Evolutionary conservation across 2,113 vertebrate genomes (phyloP).

Genomic region (Delphinus delphis): DNA sequence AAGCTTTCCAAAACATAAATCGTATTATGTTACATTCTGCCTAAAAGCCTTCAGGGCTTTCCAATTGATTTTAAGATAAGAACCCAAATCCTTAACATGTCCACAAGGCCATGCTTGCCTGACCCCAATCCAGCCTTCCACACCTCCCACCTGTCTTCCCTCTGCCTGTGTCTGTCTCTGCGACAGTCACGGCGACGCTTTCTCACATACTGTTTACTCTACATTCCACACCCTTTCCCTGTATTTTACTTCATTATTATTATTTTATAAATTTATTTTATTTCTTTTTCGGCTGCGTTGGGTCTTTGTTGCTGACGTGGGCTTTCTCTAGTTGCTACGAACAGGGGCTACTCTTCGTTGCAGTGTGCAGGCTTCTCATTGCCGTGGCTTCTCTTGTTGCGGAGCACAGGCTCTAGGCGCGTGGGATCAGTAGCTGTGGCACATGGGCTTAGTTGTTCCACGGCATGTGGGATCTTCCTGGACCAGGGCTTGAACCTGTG

Average conservation of each 20-base stretch:
- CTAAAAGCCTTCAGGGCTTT: background rate
- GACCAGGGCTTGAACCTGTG: no score
- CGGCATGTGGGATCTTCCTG: no score
- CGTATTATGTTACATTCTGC: background rate
- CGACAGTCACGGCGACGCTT: background rate
- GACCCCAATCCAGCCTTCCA: background rate
- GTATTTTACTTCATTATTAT: background rate
- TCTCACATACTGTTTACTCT: background rate
- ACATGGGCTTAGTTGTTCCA: no score
- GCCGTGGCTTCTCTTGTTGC: no score
- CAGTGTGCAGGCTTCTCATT: no score
- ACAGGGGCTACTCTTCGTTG: no score
- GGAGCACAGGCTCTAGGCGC: no score
- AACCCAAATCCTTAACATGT: background rate
- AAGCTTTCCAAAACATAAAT: background rate
- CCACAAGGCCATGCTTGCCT: background rate
- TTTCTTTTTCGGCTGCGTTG: no score
- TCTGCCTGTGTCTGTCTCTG: background rate
- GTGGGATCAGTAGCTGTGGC: no score
- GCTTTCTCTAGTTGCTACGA: no score
- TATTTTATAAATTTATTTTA: no score
- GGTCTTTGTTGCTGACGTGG: no score
- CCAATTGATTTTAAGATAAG: background rate
- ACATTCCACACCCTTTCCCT: background rate
- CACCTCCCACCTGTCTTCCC: rapidly evolving